A percentile compares a stretch with the other conserved stretches of the same genome.
Conservation (phyloP, 1,140 invertebrate species). For the Megathymus violae region DNA sequence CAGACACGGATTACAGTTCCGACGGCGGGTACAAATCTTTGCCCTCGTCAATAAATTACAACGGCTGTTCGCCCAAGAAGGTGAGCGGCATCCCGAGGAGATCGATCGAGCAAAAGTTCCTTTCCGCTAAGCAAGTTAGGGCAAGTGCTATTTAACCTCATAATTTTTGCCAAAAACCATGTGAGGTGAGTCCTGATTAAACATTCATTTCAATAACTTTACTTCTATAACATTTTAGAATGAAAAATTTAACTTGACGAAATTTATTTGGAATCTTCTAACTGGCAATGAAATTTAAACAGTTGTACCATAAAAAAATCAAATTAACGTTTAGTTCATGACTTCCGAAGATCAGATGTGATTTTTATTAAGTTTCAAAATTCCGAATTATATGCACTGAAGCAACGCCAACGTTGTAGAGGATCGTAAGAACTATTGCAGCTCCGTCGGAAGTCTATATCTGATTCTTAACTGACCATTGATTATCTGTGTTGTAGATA, state of each 20-base stretch:
- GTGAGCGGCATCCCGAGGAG: conserved; percentile 79
- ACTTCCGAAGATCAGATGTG: background rate
- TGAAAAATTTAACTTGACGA: background rate
- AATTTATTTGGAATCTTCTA: background rate
- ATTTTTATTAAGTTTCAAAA: background rate
- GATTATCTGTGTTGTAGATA: background rate
- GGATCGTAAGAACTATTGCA: background rate
- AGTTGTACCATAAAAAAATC: background rate
- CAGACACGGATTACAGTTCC: conserved; percentile 81
- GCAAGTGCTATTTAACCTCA: conserved; percentile 65
- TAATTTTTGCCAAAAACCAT: background rate
- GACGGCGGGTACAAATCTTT: conserved; percentile 82
- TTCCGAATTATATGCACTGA: background rate
- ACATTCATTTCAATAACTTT: background rate
- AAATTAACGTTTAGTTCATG: background rate
- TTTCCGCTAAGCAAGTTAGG: conserved; percentile 69
- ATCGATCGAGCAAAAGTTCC: conserved; percentile 73
- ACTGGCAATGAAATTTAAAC: background rate
- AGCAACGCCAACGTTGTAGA: background rate
- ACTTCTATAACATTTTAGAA: background rate
- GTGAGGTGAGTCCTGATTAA: background rate
- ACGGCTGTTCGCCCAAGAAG: conserved; percentile 70
- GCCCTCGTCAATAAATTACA: conserved; percentile 79
- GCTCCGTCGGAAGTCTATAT: conserved; percentile 6
- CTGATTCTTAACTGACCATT: conserved; percentile 15